phyloP scores from a whole-genome alignment of 2,888 invertebrate genomes.

The Capitulum mitella region DNA sequence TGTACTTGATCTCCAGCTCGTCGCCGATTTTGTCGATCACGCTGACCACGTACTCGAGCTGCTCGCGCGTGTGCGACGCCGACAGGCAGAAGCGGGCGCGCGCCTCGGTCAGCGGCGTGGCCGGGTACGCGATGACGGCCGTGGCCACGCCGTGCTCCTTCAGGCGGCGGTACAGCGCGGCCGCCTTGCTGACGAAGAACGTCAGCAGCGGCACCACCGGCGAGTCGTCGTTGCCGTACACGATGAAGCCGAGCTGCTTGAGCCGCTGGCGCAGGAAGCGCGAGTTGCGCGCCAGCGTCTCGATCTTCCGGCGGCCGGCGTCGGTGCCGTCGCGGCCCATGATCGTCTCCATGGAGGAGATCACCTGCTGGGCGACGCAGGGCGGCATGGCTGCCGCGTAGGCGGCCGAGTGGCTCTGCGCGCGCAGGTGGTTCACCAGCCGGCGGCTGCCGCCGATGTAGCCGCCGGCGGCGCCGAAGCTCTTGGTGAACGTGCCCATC shows the following conservation, averaged over 20 bases:
- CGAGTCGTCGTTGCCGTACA: constrained; percentile 50
- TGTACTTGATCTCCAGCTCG: constrained; percentile 28
- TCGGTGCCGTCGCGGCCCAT: constrained; percentile 72
- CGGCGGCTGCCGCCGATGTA: constrained; percentile 51
- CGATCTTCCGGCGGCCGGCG: constrained; percentile 49
- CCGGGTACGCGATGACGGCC: constrained; percentile 96
- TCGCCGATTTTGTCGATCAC: constrained; percentile 29
- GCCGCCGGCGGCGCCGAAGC: constrained; percentile 51
- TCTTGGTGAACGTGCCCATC: constrained; percentile 54
- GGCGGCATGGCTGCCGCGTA: constrained; percentile 86
- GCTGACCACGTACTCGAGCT: constrained; percentile 64
- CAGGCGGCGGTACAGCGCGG: constrained; percentile 75
- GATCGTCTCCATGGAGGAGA: constrained; percentile 77
- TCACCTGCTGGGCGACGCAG: constrained; percentile 82
- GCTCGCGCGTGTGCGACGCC: constrained; percentile 88
- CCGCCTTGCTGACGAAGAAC: constrained; percentile 91
- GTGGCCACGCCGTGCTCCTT: constrained; percentile 74
- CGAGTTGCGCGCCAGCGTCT: constrained; percentile 45
- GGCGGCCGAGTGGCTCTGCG: constrained; percentile 71
- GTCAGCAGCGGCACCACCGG: constrained; percentile 56
- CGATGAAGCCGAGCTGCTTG: constrained; percentile 49
- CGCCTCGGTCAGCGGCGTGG: constrained; percentile 85
- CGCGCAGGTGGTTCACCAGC: constrained; percentile 56
- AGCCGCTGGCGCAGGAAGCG: constrained; percentile 47
- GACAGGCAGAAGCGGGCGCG: constrained; percentile 91